Evolutionary conservation across 92 coral and sea anemone species (phyloP).

Genomic region (Paramuricea clavata): DNA sequence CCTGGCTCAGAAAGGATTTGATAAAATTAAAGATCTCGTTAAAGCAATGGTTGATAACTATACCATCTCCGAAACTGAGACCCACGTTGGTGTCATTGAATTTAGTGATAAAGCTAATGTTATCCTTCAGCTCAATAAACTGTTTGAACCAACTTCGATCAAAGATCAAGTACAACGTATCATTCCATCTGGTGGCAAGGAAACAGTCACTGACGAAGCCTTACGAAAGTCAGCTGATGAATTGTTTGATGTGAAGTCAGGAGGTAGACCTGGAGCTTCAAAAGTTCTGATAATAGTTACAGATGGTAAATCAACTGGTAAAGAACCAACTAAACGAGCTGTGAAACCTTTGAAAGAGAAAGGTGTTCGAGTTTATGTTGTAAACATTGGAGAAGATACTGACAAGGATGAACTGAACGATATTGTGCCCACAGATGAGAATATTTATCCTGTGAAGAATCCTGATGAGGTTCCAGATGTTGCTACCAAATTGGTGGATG

Average conservation of each 20-base stretch:
- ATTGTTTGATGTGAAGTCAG: slow-evolving; percentile 69
- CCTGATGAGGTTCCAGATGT: slow-evolving; percentile 38
- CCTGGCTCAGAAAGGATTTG: slow-evolving; percentile 71
- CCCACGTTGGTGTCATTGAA: slow-evolving; percentile 63
- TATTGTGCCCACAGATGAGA: slow-evolving; percentile 72
- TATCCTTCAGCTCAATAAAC: slow-evolving; percentile 23
- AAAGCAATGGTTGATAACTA: slow-evolving; percentile 67
- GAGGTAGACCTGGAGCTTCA: slow-evolving; percentile 73
- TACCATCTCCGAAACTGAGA: slow-evolving; percentile 66
- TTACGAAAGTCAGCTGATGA: slow-evolving; percentile 71
- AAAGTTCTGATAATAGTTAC: slow-evolving; percentile 75
- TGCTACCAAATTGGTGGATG: slow-evolving; percentile 65
- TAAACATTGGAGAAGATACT: slow-evolving; percentile 77
- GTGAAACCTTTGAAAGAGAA: slow-evolving; percentile 71
- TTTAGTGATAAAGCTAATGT: slow-evolving; percentile 40
- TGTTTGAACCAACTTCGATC: background rate
- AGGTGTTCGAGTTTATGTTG: slow-evolving; percentile 60
- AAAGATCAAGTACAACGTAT: slow-evolving; percentile 31
- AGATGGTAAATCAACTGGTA: slow-evolving; percentile 78
- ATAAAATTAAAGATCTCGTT: slow-evolving; percentile 77
- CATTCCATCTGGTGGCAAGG: slow-evolving; percentile 40
- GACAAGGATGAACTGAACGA: slow-evolving; percentile 75
- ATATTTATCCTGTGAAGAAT: slow-evolving; percentile 64
- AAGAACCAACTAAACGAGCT: slow-evolving; percentile 66
- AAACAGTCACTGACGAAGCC: slow-evolving; percentile 65